Percentiles rank a stretch among this genome's conserved stretches.
Evolutionary conservation across 2,113 vertebrate genomes (phyloP).

Genomic region (Hyaena hyaena): DNA sequence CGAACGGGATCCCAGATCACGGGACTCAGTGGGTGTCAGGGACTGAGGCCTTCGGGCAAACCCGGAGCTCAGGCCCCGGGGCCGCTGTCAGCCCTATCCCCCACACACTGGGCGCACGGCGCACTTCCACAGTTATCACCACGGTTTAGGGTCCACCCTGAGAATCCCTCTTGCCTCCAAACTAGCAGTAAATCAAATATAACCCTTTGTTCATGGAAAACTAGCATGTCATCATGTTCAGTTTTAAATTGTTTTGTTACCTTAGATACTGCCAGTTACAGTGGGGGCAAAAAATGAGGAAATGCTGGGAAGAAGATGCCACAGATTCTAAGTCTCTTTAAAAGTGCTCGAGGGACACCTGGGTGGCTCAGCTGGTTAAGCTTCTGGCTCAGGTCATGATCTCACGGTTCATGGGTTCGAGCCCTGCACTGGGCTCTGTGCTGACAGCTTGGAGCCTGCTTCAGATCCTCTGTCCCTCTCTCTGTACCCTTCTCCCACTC

Average conservation of each 20-base stretch:
- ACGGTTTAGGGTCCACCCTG: accelerated
- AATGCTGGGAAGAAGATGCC: neutral
- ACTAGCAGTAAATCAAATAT: accelerated
- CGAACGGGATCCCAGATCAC: neutral
- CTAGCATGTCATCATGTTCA: accelerated
- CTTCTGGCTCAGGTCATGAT: too few relatives aligned
- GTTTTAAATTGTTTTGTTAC: neutral
- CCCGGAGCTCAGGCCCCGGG: accelerated
- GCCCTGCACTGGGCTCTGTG: too few relatives aligned
- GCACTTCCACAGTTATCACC: accelerated
- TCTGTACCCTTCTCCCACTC: too few relatives aligned
- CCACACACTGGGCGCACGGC: accelerated
- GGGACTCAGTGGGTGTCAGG: accelerated
- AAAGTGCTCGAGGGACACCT: too few relatives aligned
- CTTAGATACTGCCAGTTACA: neutral
- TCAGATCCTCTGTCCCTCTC: too few relatives aligned
- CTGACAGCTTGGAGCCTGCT: too few relatives aligned
- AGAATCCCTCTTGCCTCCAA: neutral
- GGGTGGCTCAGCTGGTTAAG: too few relatives aligned
- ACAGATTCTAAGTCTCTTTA: accelerated
- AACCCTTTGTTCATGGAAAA: neutral
- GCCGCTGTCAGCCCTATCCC: neutral
- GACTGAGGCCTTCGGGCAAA: accelerated
- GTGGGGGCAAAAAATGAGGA: accelerated
- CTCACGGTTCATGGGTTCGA: too few relatives aligned